Conservation (phyloP, 2,888 invertebrate genomes). For the Limnephilus auricula region DNA sequence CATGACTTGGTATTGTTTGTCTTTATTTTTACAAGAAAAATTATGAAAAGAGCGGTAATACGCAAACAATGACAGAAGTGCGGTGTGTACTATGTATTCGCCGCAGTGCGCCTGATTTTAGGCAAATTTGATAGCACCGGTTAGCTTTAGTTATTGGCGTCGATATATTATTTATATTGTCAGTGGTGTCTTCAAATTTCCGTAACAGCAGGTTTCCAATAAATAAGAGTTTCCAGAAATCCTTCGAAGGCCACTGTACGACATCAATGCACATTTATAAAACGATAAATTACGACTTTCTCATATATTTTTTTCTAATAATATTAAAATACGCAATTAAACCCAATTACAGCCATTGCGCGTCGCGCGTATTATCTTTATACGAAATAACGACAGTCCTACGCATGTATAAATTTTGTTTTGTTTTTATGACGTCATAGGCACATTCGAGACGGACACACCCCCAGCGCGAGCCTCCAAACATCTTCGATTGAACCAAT, state of each 20-base stretch:
- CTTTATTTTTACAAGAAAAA: too few relatives aligned
- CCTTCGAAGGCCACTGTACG: neutral
- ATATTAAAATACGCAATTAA: neutral
- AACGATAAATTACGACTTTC: neutral
- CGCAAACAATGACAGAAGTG: neutral
- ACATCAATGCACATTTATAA: neutral
- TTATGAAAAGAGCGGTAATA: too few relatives aligned
- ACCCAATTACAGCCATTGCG: neutral
- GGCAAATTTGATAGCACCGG: neutral
- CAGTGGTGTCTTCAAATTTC: neutral
- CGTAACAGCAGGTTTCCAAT: too few relatives aligned
- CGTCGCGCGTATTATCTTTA: neutral
- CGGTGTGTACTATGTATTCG: neutral
- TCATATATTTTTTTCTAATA: neutral
- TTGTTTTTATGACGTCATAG: neutral
- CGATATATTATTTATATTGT: neutral
- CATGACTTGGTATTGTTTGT: too few relatives aligned
- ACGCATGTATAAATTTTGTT: neutral
- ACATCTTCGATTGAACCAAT: neutral
- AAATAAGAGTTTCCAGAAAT: neutral
- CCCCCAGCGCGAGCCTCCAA: slow-evolving; percentile 23
- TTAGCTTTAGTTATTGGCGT: neutral
- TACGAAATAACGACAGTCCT: neutral
- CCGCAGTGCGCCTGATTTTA: neutral
- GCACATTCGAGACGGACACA: neutral